Evolutionary conservation across 2,113 vertebrate genomes (phyloP).

Genomic region (Alces alces): DNA sequence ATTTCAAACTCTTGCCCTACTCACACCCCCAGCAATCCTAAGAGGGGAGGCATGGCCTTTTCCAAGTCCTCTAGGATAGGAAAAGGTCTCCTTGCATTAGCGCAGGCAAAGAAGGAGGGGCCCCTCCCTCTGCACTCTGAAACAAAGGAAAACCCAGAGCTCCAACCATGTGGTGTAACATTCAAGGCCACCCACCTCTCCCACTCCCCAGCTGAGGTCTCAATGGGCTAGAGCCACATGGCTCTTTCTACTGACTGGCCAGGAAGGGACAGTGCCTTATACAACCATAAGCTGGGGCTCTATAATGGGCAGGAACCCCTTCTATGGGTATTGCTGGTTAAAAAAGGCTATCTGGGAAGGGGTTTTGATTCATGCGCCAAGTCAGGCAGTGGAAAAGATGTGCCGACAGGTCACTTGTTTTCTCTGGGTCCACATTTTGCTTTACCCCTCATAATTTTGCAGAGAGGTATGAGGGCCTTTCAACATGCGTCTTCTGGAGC

Average conservation of each 20-base stretch:
- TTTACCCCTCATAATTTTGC: constrained; percentile 28
- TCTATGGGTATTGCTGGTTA: background rate
- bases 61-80: constrained; percentile 40
- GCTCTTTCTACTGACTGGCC: constrained; percentile 20
- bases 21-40: background rate
- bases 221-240: constrained; percentile 19
- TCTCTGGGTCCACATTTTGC: background rate
- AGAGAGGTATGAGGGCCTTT: background rate
- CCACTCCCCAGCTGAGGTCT: constrained; percentile 14
- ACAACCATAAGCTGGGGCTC: constrained; percentile 19
- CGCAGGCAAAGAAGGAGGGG: constrained; percentile 40
- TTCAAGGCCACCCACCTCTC: constrained; percentile 48
- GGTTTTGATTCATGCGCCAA: background rate
- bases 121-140: constrained; percentile 44
- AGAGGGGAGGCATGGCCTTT: constrained; percentile 25
- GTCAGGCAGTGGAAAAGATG: background rate
- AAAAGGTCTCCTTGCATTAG: constrained; percentile 55
- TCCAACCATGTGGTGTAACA: constrained; percentile 41
- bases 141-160: constrained; percentile 59
- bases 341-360: constrained; percentile 8
- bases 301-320: background rate
- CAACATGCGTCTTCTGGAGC: background rate
- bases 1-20: background rate
- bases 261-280: constrained; percentile 37
- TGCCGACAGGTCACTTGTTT: background rate